A percentile compares a stretch with the other conserved stretches of the same genome.
These are phyloP conservation scores for Muraenolepis orangiensis DNA, from an alignment of 2,797 vertebrate species.

Conservation along the genomic window DNA sequence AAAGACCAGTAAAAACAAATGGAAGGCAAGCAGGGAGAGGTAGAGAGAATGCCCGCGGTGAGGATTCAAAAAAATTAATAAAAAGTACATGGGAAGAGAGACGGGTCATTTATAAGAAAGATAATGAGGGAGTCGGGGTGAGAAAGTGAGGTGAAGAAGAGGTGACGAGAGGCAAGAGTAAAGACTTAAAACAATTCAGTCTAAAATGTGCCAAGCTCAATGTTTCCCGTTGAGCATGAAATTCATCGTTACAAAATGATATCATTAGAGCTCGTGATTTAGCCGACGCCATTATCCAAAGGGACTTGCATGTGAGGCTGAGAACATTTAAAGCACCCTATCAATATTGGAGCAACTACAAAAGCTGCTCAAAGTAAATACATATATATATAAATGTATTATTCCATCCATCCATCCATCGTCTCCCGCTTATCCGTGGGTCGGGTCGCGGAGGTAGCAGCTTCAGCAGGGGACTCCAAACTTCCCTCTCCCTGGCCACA, in stretches of 20 bases:
- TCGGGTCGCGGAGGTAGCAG: too few species aligned
- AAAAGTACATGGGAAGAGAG: neutral
- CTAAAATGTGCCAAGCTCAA: neutral
- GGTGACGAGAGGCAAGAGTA: neutral
- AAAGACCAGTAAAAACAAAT: too few species aligned
- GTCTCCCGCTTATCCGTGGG: too few species aligned
- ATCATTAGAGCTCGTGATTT: neutral
- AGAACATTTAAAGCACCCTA: neutral
- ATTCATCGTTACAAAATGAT: neutral
- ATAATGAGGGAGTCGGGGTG: neutral
- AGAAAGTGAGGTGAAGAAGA: neutral
- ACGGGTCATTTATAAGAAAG: neutral
- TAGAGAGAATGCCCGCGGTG: neutral
- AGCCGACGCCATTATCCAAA: neutral
- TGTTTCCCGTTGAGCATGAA: neutral
- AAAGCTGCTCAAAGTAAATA: neutral
- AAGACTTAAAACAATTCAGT: neutral
- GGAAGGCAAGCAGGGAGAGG: neutral
- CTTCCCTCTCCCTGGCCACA: too few species aligned
- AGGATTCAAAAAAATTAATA: neutral
- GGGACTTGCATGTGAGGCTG: neutral
- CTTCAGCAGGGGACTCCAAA: too few species aligned
- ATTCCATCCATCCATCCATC: too few species aligned
- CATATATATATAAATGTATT: neutral
- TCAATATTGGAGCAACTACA: neutral